Evolutionary conservation across 2,888 invertebrate species (phyloP).

Genomic region (Trichogramma dendrolimi): DNA sequence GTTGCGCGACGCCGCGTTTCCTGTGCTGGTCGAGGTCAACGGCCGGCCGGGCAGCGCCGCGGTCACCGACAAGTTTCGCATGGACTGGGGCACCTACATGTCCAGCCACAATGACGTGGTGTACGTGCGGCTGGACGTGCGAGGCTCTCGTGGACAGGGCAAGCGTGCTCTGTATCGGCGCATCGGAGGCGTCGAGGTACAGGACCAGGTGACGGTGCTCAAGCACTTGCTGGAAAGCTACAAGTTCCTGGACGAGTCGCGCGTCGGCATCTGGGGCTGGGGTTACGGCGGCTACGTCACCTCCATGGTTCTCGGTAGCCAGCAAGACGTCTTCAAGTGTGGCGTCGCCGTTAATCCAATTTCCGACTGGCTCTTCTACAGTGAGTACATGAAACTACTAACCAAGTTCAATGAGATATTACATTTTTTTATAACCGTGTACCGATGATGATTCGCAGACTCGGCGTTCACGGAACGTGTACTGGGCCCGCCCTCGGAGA

Average conservation of each 20-base stretch:
- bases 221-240: conserved; percentile 77
- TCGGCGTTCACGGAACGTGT: conserved; percentile 94
- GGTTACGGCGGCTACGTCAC: conserved; percentile 94
- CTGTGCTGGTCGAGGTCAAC: conserved; percentile 87
- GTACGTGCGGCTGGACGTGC: conserved; percentile 84
- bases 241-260: conserved; percentile 79
- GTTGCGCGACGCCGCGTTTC: conserved; percentile 79
- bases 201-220: conserved; percentile 85
- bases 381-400: conserved; percentile 60
- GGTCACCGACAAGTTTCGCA: conserved; percentile 80
- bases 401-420: not conserved
- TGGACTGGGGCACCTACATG: conserved; percentile 92
- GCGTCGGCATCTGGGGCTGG: conserved; percentile 95
- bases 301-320: conserved; percentile 83
- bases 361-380: conserved; percentile 92
- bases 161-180: conserved; percentile 76
- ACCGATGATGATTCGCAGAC: conserved; percentile 57
- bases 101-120: conserved; percentile 86
- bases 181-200: conserved; percentile 85
- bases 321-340: conserved; percentile 81
- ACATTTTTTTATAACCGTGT: not conserved
- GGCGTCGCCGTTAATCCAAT: conserved; percentile 93
- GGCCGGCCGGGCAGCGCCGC: conserved; percentile 88
- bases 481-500: conserved; percentile 81
- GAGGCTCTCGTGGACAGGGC: conserved; percentile 77